Conservation (phyloP, 2,888 invertebrate species). For the Eucera pruinosa region DNA sequence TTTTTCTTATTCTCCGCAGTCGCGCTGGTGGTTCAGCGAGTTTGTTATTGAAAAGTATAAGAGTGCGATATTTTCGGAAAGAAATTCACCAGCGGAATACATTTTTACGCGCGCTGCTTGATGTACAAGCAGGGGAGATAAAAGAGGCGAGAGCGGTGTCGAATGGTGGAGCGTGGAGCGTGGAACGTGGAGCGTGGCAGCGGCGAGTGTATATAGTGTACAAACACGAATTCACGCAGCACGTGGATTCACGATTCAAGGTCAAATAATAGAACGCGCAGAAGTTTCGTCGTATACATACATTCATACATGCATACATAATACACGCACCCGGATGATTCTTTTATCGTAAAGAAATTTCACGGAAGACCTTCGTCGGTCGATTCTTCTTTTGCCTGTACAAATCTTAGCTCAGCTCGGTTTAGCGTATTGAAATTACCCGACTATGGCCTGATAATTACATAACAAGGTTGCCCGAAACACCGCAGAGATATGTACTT, state of each 20-base stretch:
- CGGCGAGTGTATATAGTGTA: no score
- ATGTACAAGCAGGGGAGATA: not conserved
- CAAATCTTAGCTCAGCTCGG: no score
- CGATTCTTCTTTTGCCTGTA: not conserved
- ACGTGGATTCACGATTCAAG: slow-evolving; percentile 42
- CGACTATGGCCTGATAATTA: no score
- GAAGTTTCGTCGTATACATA: no score
- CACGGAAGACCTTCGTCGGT: not conserved
- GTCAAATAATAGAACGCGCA: slow-evolving; percentile 42
- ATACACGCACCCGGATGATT: no score
- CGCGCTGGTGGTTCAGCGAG: not conserved
- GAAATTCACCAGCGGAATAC: not conserved
- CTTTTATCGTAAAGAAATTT: slow-evolving; percentile 9
- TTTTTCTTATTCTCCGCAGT: not conserved
- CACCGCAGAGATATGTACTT: no score
- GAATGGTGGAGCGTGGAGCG: not conserved
- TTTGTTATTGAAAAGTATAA: not conserved
- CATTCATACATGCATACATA: no score
- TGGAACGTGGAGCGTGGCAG: no score
- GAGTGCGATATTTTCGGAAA: slow-evolving; percentile 18
- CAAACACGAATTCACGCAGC: slow-evolving; percentile 27
- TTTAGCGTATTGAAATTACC: no score
- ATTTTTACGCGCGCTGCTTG: not conserved
- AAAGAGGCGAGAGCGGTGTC: slow-evolving; percentile 3
- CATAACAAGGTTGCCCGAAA: no score